Evolutionary conservation across 2,113 vertebrate species (phyloP), one percentile per base, ranked within the genome.

Genomic region (Argyrosomus japonicus): DNA sequence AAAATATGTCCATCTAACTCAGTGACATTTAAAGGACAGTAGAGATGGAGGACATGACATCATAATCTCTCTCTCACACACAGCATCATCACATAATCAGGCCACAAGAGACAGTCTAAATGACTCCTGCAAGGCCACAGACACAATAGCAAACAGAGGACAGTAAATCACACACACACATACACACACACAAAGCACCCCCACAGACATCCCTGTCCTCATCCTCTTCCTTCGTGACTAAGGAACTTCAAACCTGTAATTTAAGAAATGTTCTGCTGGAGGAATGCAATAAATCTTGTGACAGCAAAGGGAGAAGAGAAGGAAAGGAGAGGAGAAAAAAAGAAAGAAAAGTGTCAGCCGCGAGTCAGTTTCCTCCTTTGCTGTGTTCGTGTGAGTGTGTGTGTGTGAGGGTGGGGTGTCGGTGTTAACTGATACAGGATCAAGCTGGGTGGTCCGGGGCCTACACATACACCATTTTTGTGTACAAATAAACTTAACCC

Each of bases 401-500:
- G 82, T 40, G 68, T 69, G 82, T 40, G 68, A 82, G 91, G 87
- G 93, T 2, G 92, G 90, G 87, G 90, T 86, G 88, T 85, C 67
- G 43, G 77, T 84, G 93, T 94, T 93, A 93, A 91, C 91, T 89
- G 93, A 94, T 92, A 93, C 91, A 90, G 78, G 90, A 86, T 94
- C 95, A 91, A 89, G 86, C 91, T 95, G 95, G 95, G 95, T 96
- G 95, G 95, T 96, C 95, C 77, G 14, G 67, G 61, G 81, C 82
- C 86, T 87, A 90, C 90, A 84, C 89, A 92, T 86, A 90, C 92
- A 94, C 93, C 91, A 92, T 92, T 94, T 94, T 91, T 95, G 95
- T 95, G 92, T 95, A 96, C 94, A 96, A 96, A 96, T 95, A 96
- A 96, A 96, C 94, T 89, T 92, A 94, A 92, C 91, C 92, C 90